Conservation (phyloP, 2,797 vertebrate species). For the Todus mexicanus region DNA sequence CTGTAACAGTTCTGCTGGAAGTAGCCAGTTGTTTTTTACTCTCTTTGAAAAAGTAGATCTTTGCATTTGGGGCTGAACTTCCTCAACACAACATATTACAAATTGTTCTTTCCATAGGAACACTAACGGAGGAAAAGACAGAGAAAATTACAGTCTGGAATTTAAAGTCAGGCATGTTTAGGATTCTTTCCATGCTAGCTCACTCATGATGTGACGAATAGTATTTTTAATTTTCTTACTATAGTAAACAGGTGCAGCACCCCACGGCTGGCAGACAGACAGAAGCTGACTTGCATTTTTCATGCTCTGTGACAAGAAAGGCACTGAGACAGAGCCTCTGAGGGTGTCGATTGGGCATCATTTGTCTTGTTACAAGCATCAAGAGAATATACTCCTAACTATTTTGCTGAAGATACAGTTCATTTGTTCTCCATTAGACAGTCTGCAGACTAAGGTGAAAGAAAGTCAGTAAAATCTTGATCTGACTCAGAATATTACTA, state of each 20-base stretch:
- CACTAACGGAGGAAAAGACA: neutral
- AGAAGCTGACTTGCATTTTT: conserved; percentile 21
- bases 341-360: neutral
- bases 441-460: neutral
- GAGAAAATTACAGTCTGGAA: neutral
- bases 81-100: neutral
- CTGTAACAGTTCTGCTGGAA: neutral
- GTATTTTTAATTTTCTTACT: conserved; percentile 4
- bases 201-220: neutral
- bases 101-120: neutral
- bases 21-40: neutral
- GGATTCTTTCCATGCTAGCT: conserved; percentile 6
- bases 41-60: neutral
- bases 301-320: neutral
- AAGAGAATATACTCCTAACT: neutral
- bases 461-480: neutral
- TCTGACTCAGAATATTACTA: neutral
- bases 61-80: neutral
- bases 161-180: neutral
- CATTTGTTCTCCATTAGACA: neutral
- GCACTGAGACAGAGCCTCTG: neutral
- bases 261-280: neutral
- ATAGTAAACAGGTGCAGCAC: neutral
- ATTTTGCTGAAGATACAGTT: neutral
- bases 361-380: neutral